Evolutionary conservation across 2,888 invertebrate genomes (phyloP).

Genomic region (Ommatoiulus sabulosus): DNA sequence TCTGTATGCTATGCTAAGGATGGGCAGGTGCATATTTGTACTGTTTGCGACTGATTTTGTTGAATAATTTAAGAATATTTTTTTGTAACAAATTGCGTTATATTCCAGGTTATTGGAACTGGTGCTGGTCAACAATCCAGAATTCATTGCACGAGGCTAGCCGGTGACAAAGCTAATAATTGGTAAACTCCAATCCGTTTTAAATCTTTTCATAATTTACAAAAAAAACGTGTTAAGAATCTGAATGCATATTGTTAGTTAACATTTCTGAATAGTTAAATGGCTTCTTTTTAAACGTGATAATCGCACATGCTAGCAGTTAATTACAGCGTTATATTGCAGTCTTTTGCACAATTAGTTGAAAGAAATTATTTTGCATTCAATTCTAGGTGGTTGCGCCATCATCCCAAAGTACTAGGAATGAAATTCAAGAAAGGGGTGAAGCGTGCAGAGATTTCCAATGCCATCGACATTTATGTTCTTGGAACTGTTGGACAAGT

Average conservation of each 20-base stretch:
- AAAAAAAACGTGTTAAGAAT: too few species aligned
- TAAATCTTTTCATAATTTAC: too few species aligned
- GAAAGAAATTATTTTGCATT: not conserved
- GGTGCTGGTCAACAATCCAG: slow-evolving; percentile 99
- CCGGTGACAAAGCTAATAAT: slow-evolving; percentile 96
- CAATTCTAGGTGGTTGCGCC: slow-evolving; percentile 83
- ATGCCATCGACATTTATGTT: slow-evolving; percentile 95
- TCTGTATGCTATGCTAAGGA: slow-evolving; percentile 96
- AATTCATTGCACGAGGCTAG: slow-evolving; percentile 97
- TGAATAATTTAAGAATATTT: slow-evolving; percentile 26
- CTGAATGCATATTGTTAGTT: too few species aligned
- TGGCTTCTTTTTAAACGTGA: too few species aligned
- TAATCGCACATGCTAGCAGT: too few species aligned
- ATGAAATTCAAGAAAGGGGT: slow-evolving; percentile 89
- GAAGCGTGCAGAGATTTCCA: slow-evolving; percentile 91
- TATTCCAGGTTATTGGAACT: slow-evolving; percentile 82
- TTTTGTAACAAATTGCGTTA: slow-evolving; percentile 65
- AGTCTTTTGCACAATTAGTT: not conserved
- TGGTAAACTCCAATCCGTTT: too few species aligned
- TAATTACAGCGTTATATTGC: too few species aligned
- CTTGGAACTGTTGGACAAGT: slow-evolving; percentile 84
- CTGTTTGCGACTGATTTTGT: slow-evolving; percentile 62
- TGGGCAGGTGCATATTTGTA: slow-evolving; percentile 71
- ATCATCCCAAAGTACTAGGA: slow-evolving; percentile 85
- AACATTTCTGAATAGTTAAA: too few species aligned